Conservation (phyloP, 2,888 invertebrate genomes). For the Eilema depressum region DNA sequence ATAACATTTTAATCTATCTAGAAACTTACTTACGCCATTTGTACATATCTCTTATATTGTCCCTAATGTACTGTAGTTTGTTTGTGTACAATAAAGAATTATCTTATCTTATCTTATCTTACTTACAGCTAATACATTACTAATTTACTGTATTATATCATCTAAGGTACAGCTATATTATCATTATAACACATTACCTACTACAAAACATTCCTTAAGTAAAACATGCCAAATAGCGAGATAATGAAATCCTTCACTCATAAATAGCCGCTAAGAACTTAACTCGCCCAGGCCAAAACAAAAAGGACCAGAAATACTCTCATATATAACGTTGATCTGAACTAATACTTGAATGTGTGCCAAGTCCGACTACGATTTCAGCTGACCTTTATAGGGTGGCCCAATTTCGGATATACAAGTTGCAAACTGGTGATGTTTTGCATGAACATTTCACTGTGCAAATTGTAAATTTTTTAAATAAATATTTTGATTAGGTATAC, state of each 20-base stretch:
- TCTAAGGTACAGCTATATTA: not conserved
- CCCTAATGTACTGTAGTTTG: too few relatives aligned
- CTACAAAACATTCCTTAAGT: constrained; percentile 9
- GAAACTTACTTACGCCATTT: too few relatives aligned
- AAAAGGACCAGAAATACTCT: constrained; percentile 38
- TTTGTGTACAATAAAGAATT: too few relatives aligned
- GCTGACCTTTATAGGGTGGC: constrained; percentile 57
- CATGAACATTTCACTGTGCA: constrained; percentile 1
- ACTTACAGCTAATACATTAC: not conserved
- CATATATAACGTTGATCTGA: constrained; percentile 53
- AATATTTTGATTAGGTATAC: too few relatives aligned
- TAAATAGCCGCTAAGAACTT: constrained; percentile 45
- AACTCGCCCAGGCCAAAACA: constrained; percentile 33
- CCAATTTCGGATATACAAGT: constrained; percentile 53
- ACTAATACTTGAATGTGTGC: constrained; percentile 66
- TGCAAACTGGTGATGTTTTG: constrained; percentile 42
- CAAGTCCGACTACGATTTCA: constrained; percentile 59
- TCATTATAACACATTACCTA: too few relatives aligned
- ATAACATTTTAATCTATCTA: too few relatives aligned
- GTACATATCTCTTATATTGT: too few relatives aligned
- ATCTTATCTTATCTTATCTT: too few relatives aligned
- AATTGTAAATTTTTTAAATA: not conserved
- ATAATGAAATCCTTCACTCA: constrained; percentile 35
- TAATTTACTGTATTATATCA: not conserved
- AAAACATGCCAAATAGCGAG: constrained; percentile 16